These are phyloP conservation scores for Galagoides demidoff DNA, from an alignment of 2,797 vertebrate species.

Conservation along the genomic window DNA sequence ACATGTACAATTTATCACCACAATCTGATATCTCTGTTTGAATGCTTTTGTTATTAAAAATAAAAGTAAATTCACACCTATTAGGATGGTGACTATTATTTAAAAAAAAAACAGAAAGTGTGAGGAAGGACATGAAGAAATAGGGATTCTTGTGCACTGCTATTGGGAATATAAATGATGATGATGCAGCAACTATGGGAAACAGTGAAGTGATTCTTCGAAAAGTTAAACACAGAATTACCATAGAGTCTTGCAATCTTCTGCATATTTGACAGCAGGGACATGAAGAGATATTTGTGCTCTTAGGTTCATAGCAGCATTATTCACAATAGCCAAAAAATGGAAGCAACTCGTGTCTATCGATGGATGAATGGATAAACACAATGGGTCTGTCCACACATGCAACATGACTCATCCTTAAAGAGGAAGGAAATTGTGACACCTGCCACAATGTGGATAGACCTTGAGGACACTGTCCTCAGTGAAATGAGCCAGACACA, in stretches of 20 bases:
- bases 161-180: neutral
- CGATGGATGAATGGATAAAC: no score
- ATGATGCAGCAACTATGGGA: accelerated
- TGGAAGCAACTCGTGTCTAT: neutral
- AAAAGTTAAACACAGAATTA: neutral
- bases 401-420: neutral
- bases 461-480: neutral
- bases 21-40: neutral
- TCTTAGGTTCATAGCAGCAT: accelerated
- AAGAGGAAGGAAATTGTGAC: neutral
- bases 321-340: neutral
- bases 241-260: neutral
- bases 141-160: no score
- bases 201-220: neutral
- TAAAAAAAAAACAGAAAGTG: neutral
- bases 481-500: neutral
- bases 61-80: neutral
- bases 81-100: neutral
- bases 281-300: neutral
- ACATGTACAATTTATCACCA: neutral
- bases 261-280: neutral
- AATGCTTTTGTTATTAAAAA: neutral
- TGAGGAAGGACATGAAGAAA: neutral
- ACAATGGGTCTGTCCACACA: no score
- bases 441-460: accelerated